Conservation (phyloP, 1,140 invertebrate species). For the Drosophila burlai region DNA sequence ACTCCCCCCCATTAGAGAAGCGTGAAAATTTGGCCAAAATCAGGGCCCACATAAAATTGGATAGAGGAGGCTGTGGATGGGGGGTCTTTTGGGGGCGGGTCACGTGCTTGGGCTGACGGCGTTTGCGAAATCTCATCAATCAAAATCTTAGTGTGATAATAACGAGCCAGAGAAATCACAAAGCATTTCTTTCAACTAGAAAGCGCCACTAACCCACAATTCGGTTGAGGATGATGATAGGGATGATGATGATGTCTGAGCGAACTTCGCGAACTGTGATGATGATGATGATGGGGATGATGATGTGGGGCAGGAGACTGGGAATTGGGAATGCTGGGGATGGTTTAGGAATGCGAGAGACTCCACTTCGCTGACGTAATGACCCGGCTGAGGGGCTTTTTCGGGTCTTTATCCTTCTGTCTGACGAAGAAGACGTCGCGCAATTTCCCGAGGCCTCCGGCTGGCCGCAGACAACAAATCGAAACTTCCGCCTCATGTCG, state of each 20-base stretch:
- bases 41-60: conserved; percentile 43
- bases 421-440: conserved; percentile 46
- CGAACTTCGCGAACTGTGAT: conserved; percentile 2
- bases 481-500: conserved; percentile 76
- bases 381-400: conserved; percentile 41
- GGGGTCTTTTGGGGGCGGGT: conserved; percentile 1
- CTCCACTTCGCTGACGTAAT: conserved; percentile 54
- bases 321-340: background rate
- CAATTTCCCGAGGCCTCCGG: conserved; percentile 64
- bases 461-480: conserved; percentile 74
- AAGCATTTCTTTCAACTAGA: conserved; percentile 68
- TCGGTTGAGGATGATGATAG: conserved; percentile 42
- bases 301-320: background rate
- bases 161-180: conserved; percentile 75
- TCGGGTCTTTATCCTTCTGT: conserved; percentile 48
- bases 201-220: conserved; percentile 72
- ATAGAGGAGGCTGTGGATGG: background rate
- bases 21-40: conserved; percentile 30
- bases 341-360: background rate
- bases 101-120: conserved; percentile 10
- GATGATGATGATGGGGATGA: background rate
- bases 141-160: conserved; percentile 80
- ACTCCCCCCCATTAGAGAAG: conserved; percentile 28
- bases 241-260: conserved; percentile 31
- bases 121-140: conserved; percentile 71